Percentiles rank a stretch among this genome's conserved stretches.
Conservation (phyloP, 2,888 invertebrate genomes). For the Andrena bucephala region DNA sequence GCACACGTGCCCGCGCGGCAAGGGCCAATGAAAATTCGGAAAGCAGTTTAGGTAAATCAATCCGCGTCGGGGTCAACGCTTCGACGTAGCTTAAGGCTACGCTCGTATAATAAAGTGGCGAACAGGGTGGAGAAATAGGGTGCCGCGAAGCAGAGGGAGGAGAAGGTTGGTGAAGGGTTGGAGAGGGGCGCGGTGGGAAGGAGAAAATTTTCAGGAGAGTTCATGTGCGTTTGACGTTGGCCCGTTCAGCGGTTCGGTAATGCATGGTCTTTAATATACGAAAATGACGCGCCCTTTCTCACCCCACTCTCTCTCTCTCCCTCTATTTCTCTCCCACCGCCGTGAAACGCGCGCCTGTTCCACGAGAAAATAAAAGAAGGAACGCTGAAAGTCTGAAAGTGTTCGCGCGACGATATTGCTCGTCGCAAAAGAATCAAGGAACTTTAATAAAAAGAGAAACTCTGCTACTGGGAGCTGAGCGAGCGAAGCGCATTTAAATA, state of each 20-base stretch:
- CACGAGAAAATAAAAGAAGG: not conserved
- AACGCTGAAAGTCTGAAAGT: not conserved
- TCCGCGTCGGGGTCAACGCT: constrained; percentile 70
- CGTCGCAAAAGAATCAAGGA: not conserved
- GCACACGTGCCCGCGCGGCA: constrained; percentile 4
- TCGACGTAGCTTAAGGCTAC: constrained; percentile 66
- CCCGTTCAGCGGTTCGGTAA: constrained; percentile 75
- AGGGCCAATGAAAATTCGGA: constrained; percentile 64
- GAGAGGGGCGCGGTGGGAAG: not conserved
- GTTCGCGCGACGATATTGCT: not conserved
- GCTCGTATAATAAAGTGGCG: constrained; percentile 71
- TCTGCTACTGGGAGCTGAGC: too few species aligned
- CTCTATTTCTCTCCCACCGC: too few species aligned
- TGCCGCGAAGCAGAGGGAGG: constrained; percentile 43
- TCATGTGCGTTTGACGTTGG: constrained; percentile 80
- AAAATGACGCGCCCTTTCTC: constrained; percentile 70
- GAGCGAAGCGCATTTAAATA: too few species aligned
- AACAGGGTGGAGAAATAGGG: constrained; percentile 57
- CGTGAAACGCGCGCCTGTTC: not conserved
- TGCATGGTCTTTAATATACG: constrained; percentile 73
- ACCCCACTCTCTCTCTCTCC: not conserved
- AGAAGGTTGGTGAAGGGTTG: constrained; percentile 38
- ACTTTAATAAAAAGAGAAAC: not conserved
- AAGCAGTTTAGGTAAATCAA: constrained; percentile 68
- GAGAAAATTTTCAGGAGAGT: constrained; percentile 63